phyloP scores from a whole-genome alignment of 2,888 invertebrate species.

The Frankliniella intonsa region DNA sequence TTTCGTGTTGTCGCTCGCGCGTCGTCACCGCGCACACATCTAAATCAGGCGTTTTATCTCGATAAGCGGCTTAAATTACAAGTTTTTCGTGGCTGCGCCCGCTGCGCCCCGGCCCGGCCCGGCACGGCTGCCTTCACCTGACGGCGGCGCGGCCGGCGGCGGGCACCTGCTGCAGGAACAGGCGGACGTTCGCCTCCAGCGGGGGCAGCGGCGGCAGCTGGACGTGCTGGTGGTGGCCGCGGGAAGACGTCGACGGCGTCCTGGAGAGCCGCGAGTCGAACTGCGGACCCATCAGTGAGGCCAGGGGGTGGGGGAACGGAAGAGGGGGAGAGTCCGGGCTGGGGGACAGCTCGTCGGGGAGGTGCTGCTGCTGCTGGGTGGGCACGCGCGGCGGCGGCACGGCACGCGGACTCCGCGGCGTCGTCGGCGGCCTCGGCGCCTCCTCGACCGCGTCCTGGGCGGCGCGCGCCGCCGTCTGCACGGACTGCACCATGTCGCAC shows the following conservation, averaged over 20 bases:
- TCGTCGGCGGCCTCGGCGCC: not conserved
- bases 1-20: too few species aligned
- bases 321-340: too few species aligned
- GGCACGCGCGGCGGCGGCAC: conserved; percentile 1
- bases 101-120: not conserved
- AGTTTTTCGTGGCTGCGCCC: too few species aligned
- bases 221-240: not conserved
- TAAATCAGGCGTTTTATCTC: too few species aligned
- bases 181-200: not conserved
- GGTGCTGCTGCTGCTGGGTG: not conserved
- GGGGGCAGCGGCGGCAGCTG: not conserved
- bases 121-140: not conserved
- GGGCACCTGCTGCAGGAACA: not conserved
- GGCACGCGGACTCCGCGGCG: not conserved
- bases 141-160: not conserved
- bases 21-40: too few species aligned
- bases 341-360: too few species aligned
- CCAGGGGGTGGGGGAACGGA: too few species aligned
- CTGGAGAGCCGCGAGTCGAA: not conserved
- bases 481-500: not conserved
- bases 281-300: too few species aligned
- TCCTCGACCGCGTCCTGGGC: not conserved
- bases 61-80: too few species aligned
- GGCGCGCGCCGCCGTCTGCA: not conserved
- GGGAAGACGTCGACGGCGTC: not conserved